Conservation (phyloP, 1,140 invertebrate species). For the Caenorhabditis brenneri region DNA sequence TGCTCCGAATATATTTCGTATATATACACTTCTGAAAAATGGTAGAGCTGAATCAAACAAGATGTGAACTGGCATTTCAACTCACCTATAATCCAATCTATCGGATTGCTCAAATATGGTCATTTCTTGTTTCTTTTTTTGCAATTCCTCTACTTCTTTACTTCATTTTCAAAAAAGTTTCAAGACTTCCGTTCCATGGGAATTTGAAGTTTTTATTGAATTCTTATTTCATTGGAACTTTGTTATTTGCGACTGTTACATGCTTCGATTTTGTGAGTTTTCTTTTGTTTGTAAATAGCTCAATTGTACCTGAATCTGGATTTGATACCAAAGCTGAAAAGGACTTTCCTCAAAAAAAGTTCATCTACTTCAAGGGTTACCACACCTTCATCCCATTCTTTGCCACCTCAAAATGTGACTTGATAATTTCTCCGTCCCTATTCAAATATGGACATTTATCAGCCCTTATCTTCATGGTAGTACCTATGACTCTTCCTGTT, state of each 20-base stretch:
- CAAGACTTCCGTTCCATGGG: not conserved
- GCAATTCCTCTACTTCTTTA: not conserved
- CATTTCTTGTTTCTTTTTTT: constrained; percentile 3
- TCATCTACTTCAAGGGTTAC: not conserved
- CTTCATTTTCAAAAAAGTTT: not conserved
- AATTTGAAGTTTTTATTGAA: not conserved
- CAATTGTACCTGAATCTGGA: too few relatives aligned
- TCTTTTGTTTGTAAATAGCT: not conserved
- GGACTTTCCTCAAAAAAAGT: too few relatives aligned
- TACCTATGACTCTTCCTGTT: not conserved
- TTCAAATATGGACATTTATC: not conserved
- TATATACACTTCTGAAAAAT: not conserved
- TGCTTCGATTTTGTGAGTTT: not conserved
- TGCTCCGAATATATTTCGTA: too few relatives aligned
- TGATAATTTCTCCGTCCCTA: not conserved
- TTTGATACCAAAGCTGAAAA: too few relatives aligned
- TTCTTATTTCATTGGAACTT: not conserved
- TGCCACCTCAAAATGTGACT: not conserved
- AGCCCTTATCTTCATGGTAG: not conserved
- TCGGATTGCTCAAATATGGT: not conserved
- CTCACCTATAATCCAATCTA: not conserved
- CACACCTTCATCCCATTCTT: not conserved
- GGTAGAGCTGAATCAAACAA: not conserved
- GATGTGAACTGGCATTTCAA: not conserved
- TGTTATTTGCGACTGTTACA: not conserved